Conservation (phyloP, 1,140 invertebrate genomes). For the Bilobella aurantiaca region DNA sequence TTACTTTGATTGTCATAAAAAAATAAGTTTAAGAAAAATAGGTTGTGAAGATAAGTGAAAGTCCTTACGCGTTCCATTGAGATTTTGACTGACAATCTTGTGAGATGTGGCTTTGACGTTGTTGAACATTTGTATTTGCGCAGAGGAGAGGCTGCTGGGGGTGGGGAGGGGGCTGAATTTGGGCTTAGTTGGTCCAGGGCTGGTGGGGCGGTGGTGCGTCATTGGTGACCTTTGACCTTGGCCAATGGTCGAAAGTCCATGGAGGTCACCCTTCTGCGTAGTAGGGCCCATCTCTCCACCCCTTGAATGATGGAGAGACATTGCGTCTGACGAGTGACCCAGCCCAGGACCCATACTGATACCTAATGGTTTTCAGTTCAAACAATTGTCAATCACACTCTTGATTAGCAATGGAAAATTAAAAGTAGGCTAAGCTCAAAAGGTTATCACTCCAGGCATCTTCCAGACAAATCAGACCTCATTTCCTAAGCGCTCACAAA, state of each 20-base stretch:
- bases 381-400: no score
- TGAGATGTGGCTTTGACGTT: not conserved
- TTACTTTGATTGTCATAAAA: not conserved
- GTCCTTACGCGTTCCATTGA: not conserved
- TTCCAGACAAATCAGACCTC: no score
- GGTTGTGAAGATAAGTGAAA: not conserved
- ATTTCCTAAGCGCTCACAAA: no score
- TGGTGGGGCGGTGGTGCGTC: no score
- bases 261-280: not conserved
- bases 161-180: not conserved
- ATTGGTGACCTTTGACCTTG: not conserved
- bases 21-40: not conserved
- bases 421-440: no score
- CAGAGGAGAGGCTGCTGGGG: not conserved
- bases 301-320: no score
- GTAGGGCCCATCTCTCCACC: not conserved
- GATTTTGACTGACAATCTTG: slow-evolving; percentile 2
- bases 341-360: no score
- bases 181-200: not conserved
- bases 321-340: no score
- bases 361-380: no score
- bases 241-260: not conserved
- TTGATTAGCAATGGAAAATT: no score
- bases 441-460: no score
- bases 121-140: not conserved